Conservation (phyloP, 2,113 vertebrate genomes). For the Scatophagus argus region DNA sequence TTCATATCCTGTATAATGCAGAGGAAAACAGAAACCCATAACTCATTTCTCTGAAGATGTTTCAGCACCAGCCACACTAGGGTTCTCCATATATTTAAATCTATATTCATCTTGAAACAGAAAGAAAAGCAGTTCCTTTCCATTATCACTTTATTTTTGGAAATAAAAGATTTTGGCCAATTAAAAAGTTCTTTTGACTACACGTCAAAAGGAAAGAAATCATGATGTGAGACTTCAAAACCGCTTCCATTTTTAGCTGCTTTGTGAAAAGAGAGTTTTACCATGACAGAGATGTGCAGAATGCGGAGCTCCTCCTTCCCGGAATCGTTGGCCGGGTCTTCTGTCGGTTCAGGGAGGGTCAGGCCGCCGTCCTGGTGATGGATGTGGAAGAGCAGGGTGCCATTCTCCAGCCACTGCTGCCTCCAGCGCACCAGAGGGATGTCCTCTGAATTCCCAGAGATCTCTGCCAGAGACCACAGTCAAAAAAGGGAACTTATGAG, state of each 20-base stretch:
- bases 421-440: constrained; percentile 97
- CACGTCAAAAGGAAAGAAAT: constrained; percentile 3
- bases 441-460: constrained; percentile 96
- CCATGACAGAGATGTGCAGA: constrained; percentile 99
- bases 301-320: constrained; percentile 97
- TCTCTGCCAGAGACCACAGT: constrained; percentile 85
- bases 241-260: neutral
- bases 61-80: neutral
- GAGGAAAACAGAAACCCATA: constrained; percentile 21
- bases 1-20: constrained; percentile 18
- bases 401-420: constrained; percentile 99
- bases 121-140: neutral
- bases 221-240: neutral
- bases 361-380: constrained; percentile 96
- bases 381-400: constrained; percentile 97
- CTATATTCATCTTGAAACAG: neutral
- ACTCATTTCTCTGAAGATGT: neutral
- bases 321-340: constrained; percentile 90
- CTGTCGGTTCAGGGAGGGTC: constrained; percentile 90
- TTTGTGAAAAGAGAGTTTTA: constrained; percentile 63
- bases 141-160: constrained; percentile 6
- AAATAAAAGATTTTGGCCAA: constrained; percentile 26
- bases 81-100: neutral
- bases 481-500: neutral
- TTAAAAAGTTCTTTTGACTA: constrained; percentile 33